phyloP scores from a whole-genome alignment of 2,113 vertebrate species.

The Rafetus swinhoei region DNA sequence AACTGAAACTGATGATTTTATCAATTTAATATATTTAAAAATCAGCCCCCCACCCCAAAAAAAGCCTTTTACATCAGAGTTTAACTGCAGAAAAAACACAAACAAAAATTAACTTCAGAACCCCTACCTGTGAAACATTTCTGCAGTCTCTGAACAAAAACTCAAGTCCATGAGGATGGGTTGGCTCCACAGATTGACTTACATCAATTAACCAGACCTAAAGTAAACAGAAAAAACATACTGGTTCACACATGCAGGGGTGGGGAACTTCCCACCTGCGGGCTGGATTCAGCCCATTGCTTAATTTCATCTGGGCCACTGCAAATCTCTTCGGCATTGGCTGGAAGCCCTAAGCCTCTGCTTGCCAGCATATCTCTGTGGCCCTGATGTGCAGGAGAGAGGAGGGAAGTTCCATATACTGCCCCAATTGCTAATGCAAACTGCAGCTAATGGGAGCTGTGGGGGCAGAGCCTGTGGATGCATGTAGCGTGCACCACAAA shows the following conservation, averaged over 20 bases:
- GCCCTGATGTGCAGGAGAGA: no score
- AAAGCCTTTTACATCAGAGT: not conserved
- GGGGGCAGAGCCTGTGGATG: no score
- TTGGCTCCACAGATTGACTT: conserved; percentile 96
- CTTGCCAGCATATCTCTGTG: no score
- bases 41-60: not conserved
- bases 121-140: conserved; percentile 91
- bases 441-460: no score
- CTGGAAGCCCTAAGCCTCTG: no score
- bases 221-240: not conserved
- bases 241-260: not conserved
- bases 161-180: conserved; percentile 93
- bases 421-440: no score
- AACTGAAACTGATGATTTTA: not conserved
- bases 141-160: conserved; percentile 97
- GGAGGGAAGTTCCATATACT: no score
- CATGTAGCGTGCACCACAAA: no score
- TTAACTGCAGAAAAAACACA: not conserved
- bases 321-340: no score
- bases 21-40: not conserved
- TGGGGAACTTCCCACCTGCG: no score
- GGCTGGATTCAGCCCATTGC: no score
- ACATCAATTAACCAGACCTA: conserved; percentile 98
- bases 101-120: not conserved
- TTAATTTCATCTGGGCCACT: no score